Conservation (phyloP, 2,113 vertebrate genomes). For the Leuciscus idus region DNA sequence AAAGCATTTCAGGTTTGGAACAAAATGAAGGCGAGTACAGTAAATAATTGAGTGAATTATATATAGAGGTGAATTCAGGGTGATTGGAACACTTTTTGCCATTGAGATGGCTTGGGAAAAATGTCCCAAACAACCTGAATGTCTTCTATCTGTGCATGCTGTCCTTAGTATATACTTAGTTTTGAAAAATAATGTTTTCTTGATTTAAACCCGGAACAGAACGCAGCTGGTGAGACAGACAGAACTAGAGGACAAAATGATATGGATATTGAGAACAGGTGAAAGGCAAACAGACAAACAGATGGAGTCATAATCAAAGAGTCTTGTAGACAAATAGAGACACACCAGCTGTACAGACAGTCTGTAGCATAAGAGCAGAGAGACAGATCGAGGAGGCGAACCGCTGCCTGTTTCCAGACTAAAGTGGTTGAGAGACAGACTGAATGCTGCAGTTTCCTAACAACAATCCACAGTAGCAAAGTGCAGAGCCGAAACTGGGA, state of each 20-base stretch:
- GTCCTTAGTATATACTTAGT: neutral
- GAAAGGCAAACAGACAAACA: conserved; percentile 5
- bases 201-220: neutral
- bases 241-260: neutral
- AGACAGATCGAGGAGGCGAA: conserved; percentile 21
- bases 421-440: conserved; percentile 28
- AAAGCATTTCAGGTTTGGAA: neutral
- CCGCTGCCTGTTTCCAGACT: conserved; percentile 39
- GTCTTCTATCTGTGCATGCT: neutral
- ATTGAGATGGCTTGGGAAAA: too few relatives aligned
- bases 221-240: neutral
- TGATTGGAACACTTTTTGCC: too few relatives aligned
- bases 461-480: conserved; percentile 37
- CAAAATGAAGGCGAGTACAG: neutral
- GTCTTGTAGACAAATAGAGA: conserved; percentile 4
- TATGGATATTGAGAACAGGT: neutral
- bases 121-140: neutral
- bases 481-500: conserved; percentile 63
- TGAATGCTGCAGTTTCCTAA: conserved; percentile 67
- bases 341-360: neutral
- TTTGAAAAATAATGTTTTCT: neutral
- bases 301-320: neutral
- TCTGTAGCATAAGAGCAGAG: conserved; percentile 14
- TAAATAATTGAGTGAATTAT: neutral
- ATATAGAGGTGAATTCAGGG: too few relatives aligned